phyloP scores from a whole-genome alignment of 1,140 invertebrate species.

The Riptortus pedestris region DNA sequence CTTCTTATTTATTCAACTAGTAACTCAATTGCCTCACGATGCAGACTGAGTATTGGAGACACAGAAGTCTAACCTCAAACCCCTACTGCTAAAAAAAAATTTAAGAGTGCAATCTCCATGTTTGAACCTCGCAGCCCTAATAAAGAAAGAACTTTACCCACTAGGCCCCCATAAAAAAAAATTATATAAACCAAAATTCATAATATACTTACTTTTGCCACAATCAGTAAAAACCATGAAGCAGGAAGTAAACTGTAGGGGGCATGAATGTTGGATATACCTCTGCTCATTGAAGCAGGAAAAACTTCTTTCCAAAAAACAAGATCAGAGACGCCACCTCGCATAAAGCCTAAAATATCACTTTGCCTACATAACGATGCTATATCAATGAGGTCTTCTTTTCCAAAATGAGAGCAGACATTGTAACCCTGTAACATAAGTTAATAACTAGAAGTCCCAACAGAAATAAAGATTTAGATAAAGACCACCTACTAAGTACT shows the following conservation, averaged over 20 bases:
- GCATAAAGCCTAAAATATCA: slow-evolving; percentile 53
- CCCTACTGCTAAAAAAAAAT: too few species aligned
- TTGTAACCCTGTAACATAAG: slow-evolving; percentile 48
- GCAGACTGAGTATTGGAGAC: too few species aligned
- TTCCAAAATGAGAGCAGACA: slow-evolving; percentile 56
- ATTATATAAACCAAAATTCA: too few species aligned
- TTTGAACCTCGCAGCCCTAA: too few species aligned
- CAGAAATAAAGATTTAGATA: background rate
- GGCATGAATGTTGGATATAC: slow-evolving; percentile 24
- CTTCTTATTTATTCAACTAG: too few species aligned
- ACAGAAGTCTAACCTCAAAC: too few species aligned
- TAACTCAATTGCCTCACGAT: too few species aligned
- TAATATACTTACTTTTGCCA: slow-evolving; percentile 61
- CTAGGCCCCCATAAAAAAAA: too few species aligned
- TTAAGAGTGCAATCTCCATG: too few species aligned
- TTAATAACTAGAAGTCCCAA: too few species aligned
- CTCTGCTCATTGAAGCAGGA: slow-evolving; percentile 40
- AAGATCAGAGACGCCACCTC: slow-evolving; percentile 51
- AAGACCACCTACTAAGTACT: background rate
- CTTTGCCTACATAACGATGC: slow-evolving; percentile 56
- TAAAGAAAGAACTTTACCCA: too few species aligned
- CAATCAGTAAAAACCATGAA: slow-evolving; percentile 59
- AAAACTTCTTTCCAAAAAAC: slow-evolving; percentile 68
- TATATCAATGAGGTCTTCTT: slow-evolving; percentile 57
- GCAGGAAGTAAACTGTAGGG: slow-evolving; percentile 40